Conservation (phyloP, 2,797 vertebrate genomes). For the Peromyscus nudipes region DNA sequence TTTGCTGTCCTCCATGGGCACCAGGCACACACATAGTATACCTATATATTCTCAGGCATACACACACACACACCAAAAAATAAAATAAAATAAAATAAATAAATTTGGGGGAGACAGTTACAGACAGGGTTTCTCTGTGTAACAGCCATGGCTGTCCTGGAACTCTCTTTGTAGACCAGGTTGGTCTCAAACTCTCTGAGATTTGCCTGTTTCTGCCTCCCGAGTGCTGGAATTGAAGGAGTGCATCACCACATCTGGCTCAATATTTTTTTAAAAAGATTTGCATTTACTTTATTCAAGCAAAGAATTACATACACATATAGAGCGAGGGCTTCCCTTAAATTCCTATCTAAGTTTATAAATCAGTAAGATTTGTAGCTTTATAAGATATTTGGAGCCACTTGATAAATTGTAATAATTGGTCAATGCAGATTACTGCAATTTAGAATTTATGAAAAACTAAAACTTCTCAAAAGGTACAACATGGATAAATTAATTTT, state of each 20-base stretch:
- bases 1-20: neutral
- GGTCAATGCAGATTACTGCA: neutral
- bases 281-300: slow-evolving; percentile 18
- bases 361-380: slow-evolving; percentile 55
- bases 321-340: neutral
- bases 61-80: neutral
- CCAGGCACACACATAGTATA: too few species aligned
- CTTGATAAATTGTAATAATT: slow-evolving; percentile 40
- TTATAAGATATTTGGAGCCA: slow-evolving; percentile 55
- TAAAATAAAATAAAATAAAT: neutral
- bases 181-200: neutral
- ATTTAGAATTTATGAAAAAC: slow-evolving; percentile 63
- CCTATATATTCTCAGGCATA: neutral
- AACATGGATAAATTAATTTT: slow-evolving; percentile 28
- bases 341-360: slow-evolving; percentile 48
- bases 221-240: neutral
- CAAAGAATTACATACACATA: slow-evolving; percentile 38
- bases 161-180: neutral
- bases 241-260: too few species aligned
- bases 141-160: neutral
- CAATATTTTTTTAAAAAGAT: neutral
- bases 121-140: neutral
- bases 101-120: neutral
- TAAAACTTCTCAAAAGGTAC: slow-evolving; percentile 28
- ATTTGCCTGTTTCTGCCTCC: neutral